These are phyloP conservation scores for Apteryx mantelli DNA, from an alignment of 2,113 vertebrate genomes.

Conservation along the genomic window DNA sequence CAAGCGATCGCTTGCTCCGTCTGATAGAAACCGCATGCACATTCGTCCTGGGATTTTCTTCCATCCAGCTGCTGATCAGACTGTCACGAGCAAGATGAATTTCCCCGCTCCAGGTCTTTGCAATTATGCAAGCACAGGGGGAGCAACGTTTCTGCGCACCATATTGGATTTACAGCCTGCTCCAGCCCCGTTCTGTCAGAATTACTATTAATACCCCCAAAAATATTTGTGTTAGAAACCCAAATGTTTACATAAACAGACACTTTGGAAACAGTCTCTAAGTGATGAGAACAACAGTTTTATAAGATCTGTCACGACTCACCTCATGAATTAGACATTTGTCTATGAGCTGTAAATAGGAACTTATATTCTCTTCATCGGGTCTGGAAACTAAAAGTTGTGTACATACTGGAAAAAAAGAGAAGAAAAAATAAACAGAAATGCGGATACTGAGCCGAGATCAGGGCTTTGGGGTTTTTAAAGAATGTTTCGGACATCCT, in stretches of 20 bases:
- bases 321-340: conserved; percentile 98
- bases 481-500: not conserved
- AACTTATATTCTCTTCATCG: conserved; percentile 98
- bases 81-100: not conserved
- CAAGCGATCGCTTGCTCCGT: not conserved
- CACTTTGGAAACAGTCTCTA: conserved; percentile 49
- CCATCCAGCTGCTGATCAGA: not conserved
- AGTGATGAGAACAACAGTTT: conserved; percentile 42
- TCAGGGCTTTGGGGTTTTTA: not conserved
- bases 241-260: conserved; percentile 35
- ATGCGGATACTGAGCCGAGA: not conserved
- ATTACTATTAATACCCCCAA: conserved; percentile 36
- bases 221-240: conserved; percentile 62
- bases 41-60: not conserved
- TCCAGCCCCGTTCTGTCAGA: conserved; percentile 16
- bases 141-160: not conserved
- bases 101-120: conserved; percentile 15
- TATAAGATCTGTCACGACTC: conserved; percentile 34
- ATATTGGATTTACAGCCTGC: not conserved
- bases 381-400: conserved; percentile 96
- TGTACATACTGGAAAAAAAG: conserved; percentile 87
- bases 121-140: not conserved
- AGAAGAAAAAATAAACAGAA: conserved; percentile 1
- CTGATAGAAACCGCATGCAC: not conserved
- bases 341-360: conserved; percentile 98